Evolutionary conservation across 2,113 vertebrate species (phyloP).

Genomic region (Nycticorax nycticorax): DNA sequence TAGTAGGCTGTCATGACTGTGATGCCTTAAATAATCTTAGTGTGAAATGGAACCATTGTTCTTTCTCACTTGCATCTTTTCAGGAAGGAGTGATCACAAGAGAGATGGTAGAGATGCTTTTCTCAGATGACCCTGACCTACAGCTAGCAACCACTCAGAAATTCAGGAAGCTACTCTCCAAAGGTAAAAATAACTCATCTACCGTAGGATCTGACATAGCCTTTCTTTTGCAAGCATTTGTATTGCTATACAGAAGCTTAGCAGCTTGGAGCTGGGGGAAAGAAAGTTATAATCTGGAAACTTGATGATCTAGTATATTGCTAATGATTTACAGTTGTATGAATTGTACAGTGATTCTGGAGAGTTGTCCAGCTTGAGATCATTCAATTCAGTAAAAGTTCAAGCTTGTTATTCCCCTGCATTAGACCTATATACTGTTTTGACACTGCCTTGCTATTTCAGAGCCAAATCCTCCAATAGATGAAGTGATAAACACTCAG

Average conservation of each 20-base stretch:
- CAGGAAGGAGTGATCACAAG: constrained; percentile 94
- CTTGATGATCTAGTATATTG: background rate
- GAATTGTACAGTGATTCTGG: background rate
- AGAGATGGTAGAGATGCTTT: constrained; percentile 98
- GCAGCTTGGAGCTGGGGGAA: background rate
- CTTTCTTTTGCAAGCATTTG: background rate
- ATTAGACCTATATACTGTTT: background rate
- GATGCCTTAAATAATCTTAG: background rate
- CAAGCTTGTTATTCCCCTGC: background rate
- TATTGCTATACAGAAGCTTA: background rate
- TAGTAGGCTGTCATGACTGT: fast-evolving
- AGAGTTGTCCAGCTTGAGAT: background rate
- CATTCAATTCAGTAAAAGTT: background rate
- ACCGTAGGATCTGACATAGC: fast-evolving
- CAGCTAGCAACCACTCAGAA: constrained; percentile 95
- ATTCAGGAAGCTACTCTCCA: constrained; percentile 97
- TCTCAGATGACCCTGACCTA: constrained; percentile 94
- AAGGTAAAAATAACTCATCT: constrained; percentile 78
- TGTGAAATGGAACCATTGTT: background rate
- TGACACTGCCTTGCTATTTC: constrained; percentile 18
- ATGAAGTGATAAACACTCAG: constrained; percentile 94
- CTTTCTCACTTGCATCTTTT: background rate
- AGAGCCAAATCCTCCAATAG: constrained; percentile 98
- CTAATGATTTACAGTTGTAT: background rate
- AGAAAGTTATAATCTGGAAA: background rate